phyloP scores from a whole-genome alignment of 2,888 invertebrate species.

The Pediacus dermestoides region DNA sequence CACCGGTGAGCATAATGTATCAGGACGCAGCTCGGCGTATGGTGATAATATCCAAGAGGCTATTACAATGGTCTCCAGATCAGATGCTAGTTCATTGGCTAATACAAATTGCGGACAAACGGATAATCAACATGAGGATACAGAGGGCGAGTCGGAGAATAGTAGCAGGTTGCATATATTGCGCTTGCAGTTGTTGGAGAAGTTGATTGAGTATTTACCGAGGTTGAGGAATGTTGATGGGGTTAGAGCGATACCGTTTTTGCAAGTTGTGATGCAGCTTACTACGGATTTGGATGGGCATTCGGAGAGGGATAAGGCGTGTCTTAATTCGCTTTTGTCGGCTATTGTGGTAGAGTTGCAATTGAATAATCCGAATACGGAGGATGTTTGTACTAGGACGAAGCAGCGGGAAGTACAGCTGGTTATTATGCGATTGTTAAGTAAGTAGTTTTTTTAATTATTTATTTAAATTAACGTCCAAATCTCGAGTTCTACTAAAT shows the following conservation, averaged over 20 bases:
- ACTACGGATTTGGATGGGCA: constrained; percentile 85
- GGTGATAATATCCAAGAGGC: constrained; percentile 67
- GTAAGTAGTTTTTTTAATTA: constrained; percentile 53
- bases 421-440: constrained; percentile 81
- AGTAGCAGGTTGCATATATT: constrained; percentile 60
- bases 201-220: constrained; percentile 74
- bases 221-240: constrained; percentile 75
- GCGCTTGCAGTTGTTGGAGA: constrained; percentile 68
- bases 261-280: constrained; percentile 86
- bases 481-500: no score
- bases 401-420: constrained; percentile 81
- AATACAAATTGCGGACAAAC: constrained; percentile 31
- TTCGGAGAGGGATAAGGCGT: constrained; percentile 74
- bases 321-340: constrained; percentile 71
- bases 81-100: constrained; percentile 54
- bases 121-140: constrained; percentile 38
- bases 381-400: constrained; percentile 60
- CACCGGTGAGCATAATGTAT: constrained; percentile 78
- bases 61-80: constrained; percentile 51
- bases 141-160: constrained; percentile 44
- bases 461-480: no score
- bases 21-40: constrained; percentile 90
- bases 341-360: constrained; percentile 70
- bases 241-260: constrained; percentile 82
- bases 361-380: constrained; percentile 58